Base-by-base conservation (phyloP, 2,888 invertebrate genomes). In the Agelastica alni region DNA sequence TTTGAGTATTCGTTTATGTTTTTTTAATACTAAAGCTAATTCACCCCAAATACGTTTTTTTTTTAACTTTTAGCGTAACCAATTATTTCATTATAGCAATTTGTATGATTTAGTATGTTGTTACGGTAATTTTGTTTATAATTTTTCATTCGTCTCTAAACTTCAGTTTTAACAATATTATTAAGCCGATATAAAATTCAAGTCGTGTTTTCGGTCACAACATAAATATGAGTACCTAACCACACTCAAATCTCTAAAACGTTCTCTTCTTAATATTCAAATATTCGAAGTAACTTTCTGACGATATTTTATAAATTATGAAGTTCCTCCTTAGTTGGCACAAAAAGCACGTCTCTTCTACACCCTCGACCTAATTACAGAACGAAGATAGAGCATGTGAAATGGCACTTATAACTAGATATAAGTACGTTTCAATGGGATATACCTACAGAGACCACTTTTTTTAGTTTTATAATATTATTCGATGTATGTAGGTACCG, bases 381-480 rank as follows among this genome's bases (percentile, higher is more conserved):
- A 54, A 61, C 34, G 53, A 59, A 61, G 62, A 62, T 61, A 62
- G 53, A 61, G 58, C 59, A 63, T 63, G 61, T 59, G 59, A 52
- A 55, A 51, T 54, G 48, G 44, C 59, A 59, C 59, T 59, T 52
- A 36, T 20, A 47, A 20, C 41, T 48, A 49, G 36, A 49, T 49
- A 52, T 39, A 45, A 52, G 52, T 51, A 53, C 53, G 41, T 55
- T 55, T 47, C 37, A 47, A 47, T 13, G 41, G 34, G 16, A 18
- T 17, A n/a, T 32, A 26, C 26, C 44, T 30, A 10, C 6, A 5
- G 45, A 45, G 45, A 32, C 45, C 42, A 42, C 42, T 26, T 39
- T 42, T 41, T 42, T n/a, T n/a, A n/a, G n/a, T n/a, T n/a, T n/a
- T n/a, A n/a, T n/a, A n/a, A n/a, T n/a, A n/a, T n/a, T n/a, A n/a